Evolutionary conservation across 2,797 vertebrate genomes (phyloP).

Genomic region (Sebastiscus albofasciatus): DNA sequence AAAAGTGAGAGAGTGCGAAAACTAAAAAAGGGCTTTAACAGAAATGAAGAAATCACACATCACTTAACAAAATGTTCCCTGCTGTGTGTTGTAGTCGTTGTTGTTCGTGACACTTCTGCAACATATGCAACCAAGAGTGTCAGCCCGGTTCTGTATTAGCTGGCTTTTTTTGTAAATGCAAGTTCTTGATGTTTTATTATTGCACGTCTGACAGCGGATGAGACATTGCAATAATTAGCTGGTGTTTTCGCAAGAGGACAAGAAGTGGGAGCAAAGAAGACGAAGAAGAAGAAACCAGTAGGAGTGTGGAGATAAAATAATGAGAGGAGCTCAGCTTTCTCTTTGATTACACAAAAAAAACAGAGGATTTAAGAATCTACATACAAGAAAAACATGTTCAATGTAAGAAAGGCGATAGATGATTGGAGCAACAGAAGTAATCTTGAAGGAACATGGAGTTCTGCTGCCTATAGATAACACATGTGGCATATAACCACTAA

Average conservation of each 20-base stretch:
- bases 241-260: neutral
- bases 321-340: neutral
- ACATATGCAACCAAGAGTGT: constrained; percentile 10
- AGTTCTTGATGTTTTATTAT: neutral
- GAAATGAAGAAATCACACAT: constrained; percentile 10
- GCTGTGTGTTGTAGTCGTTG: neutral
- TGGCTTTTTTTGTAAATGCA: neutral
- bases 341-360: neutral
- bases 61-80: neutral
- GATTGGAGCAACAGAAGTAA: neutral
- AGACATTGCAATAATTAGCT: neutral
- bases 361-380: neutral
- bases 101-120: constrained; percentile 5
- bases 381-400: neutral
- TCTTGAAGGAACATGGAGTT: neutral
- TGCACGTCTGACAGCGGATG: neutral
- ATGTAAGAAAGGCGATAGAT: neutral
- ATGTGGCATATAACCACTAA: too few species aligned
- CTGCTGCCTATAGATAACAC: neutral
- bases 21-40: neutral
- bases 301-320: neutral
- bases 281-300: too few species aligned
- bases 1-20: constrained; percentile 4
- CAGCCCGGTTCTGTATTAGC: neutral
- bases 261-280: neutral